Evolutionary conservation across 2,113 vertebrate species (phyloP), one percentile per base, ranked within the genome.

Genomic region (Sylvicapra grimmia): DNA sequence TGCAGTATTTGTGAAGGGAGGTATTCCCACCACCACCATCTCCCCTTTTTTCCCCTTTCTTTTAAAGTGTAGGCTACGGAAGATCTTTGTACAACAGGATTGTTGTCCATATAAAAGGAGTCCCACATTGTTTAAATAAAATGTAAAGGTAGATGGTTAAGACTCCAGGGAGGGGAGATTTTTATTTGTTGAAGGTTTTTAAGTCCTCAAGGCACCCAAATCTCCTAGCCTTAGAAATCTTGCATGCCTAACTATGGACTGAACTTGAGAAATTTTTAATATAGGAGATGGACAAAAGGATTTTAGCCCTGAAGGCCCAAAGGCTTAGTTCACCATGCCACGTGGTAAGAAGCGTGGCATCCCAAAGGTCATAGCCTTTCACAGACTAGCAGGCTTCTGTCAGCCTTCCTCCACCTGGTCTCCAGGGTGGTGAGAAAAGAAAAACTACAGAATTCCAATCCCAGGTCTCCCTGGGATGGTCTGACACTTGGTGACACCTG

Each of bases 171-270:
- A 94, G 75, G 59, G 40, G 19, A 96, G 95, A 68, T 90, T 97
- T 96, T 96, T 97, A 97, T 98, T 98, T 96, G 89, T 68, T 97
- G 87, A 95, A 94, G 93, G n/a, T 59, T 97, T 97, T 97, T 89
- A 77, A 92, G 96, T 98, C 98, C 79, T 97, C 84, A 87, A 96
- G 96, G 96, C 90, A 96, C 54, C 75, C 94, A 96, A 93, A 82
- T 92, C 87, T 77, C 53, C 93, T 82, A 93, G 92, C 80, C 84
- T 97, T 89, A 95, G 97, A 86, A 97, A 97, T 36, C 72, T 27
- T 92, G 33, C 0, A 1, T 80, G 54, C 27, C 88, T 96, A 95
- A 89, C 89, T 89, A 90, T 2, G n/a, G 63, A 93, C 68, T 94
- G 84, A 36, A 75, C 91, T 87, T 94, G 92, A 97, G 89, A 97